Evolutionary conservation across 2,797 vertebrate genomes (phyloP), one percentile per base, ranked within the genome.

Genomic region (Pseudochromis fuscus): DNA sequence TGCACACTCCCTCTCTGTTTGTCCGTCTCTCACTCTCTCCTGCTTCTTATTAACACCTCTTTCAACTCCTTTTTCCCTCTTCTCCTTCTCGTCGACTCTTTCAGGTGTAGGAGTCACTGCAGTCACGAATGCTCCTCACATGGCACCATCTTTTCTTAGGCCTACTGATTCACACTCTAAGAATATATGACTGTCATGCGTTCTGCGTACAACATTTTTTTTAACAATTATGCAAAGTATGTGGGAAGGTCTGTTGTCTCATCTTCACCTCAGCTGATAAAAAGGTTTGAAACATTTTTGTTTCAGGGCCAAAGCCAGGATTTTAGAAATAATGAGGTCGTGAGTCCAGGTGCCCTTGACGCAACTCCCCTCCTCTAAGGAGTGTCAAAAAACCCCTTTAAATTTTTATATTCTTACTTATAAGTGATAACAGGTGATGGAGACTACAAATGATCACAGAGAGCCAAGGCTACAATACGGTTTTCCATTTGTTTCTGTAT

Each of bases 31-130:
- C 50, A 67, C 52, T 72, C 60, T 35, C 28, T 81, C 64, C 53
- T 59, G 73, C 72, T 84, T 85, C 75, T 81, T 83, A 86, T 85
- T 77, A 81, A 86, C 84, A 81, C 66, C 37, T 72, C 38, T 84
- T 78, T 71, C 60, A 65, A 46, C 57, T 35, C 23, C 28, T 16
- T 15, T 12, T 19, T 3, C 13, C 25, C 15, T 44, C 19, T 23
- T 28, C 38, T 40, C 33, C 0, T 42, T 67, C 48, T 75, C 49
- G 31, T 58, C 45, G 16, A 48, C 33, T 59, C 48, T 64, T 65
- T 64, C 46, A 72, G 48, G 49, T 68, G 55, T 55, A 18, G 57
- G 67, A 52, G 60, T 73, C 44, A 27, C 19, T 52, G 33, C 31
- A 38, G 40, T 53, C 66, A 42, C 18, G 13, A 30, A 50, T 56